Evolutionary conservation across 2,797 vertebrate genomes (phyloP), one percentile per base, ranked within the genome.

Genomic region (Prionace glauca): DNA sequence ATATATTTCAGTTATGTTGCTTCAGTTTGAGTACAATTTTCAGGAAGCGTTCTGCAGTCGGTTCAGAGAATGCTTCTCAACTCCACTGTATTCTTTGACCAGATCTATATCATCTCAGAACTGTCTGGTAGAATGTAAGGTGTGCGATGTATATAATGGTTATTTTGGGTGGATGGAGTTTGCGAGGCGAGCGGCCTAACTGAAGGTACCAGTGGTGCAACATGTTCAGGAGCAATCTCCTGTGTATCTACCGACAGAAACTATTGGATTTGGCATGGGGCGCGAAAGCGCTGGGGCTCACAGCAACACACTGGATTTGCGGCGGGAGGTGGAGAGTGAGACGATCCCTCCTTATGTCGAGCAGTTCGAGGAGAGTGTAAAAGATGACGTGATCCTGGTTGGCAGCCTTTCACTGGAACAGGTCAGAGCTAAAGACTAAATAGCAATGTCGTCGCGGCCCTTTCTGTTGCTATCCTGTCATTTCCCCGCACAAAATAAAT

Each of bases 401-500:
- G 98, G 97, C 98, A 98, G 97, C 97, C 97, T 98, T 98, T 98
- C 98, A 96, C 96, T 97, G 97, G 97, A 98, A 98, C 98, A 99
- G 99, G 98, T 99, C 97, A 99, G 98, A 96, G 96, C 97, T 97
- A 98, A 97, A 98, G 98, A 98, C 97, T 96, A 45, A 96, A 96
- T 96, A 97, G 97, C 97, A 97, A 97, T 97, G 97, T 98, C 97
- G 97, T 97, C 96, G 96, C 97, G 69, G 97, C 97, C 96, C 96
- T 97, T 96, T 96, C 96, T 95, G 96, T 95, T 93, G 95, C 92
- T 90, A 96, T 95, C 95, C 81, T 96, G 94, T 95, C 90, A 69
- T 41, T 72, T n/a, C 56, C n/a, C 84, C 95, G 96, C 96, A 96
- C 97, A 97, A 84, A 96, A 56, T 94, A 69, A 95, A 95, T 95